phyloP scores from a whole-genome alignment of 2,797 vertebrate genomes.

The Tenualosa ilisha region DNA sequence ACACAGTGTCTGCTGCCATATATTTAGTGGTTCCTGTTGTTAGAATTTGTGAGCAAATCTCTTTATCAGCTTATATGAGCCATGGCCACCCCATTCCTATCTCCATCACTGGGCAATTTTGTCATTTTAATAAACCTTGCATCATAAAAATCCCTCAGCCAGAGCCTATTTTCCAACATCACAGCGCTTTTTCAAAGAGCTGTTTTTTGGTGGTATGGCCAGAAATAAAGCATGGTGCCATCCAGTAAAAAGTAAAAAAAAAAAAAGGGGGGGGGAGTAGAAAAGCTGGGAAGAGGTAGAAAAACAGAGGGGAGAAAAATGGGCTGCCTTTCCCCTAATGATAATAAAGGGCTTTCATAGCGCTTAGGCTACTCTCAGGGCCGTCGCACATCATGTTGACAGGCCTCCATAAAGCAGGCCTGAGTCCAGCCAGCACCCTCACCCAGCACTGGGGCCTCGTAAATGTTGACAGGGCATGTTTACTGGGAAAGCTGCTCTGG shows the following conservation, averaged over 20 bases:
- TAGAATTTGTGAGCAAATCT: slow-evolving; percentile 63
- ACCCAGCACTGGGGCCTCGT: neutral
- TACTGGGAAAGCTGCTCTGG: neutral
- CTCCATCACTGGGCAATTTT: slow-evolving; percentile 32
- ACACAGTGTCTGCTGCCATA: slow-evolving; percentile 18
- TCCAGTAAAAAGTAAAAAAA: neutral
- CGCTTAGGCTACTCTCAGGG: slow-evolving; percentile 22
- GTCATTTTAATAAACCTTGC: slow-evolving; percentile 71
- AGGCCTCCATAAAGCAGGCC: slow-evolving; percentile 10
- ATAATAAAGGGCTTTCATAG: slow-evolving; percentile 11
- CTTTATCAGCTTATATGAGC: slow-evolving; percentile 46
- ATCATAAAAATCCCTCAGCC: slow-evolving; percentile 75
- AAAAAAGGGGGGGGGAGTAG: neutral
- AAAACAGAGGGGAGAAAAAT: neutral
- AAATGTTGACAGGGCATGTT: slow-evolving; percentile 3
- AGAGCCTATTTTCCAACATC: slow-evolving; percentile 50
- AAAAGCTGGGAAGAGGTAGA: neutral
- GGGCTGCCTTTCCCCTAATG: neutral
- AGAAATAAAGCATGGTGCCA: slow-evolving; percentile 25
- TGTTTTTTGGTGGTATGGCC: slow-evolving; percentile 46
- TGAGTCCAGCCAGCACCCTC: neutral
- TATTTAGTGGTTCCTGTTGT: slow-evolving; percentile 43
- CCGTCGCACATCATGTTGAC: neutral
- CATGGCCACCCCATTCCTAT: slow-evolving; percentile 32
- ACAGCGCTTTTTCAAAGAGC: slow-evolving; percentile 65